Conservation (phyloP, 2,888 invertebrate genomes). For the Sturmia bella region DNA sequence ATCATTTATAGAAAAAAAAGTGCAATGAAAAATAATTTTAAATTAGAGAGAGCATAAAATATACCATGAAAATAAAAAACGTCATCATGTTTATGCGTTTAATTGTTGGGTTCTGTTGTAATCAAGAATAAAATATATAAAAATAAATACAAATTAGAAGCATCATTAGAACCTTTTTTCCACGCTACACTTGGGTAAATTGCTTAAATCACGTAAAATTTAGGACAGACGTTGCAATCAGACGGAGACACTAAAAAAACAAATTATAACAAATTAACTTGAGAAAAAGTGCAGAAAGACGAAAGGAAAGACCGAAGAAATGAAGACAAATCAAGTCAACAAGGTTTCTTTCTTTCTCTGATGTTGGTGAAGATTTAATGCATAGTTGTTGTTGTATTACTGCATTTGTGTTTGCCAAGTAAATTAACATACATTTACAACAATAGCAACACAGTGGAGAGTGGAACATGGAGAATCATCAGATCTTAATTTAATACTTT, state of each 20-base stretch:
- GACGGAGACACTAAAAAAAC: conserved; percentile 39
- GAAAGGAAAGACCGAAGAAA: conserved; percentile 22
- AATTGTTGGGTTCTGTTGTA: conserved; percentile 34
- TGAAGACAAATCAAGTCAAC: conserved; percentile 47
- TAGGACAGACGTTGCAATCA: conserved; percentile 43
- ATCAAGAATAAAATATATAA: conserved; percentile 43
- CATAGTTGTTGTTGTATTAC: not conserved
- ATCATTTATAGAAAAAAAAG: conserved; percentile 38
- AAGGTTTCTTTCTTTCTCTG: conserved; percentile 38
- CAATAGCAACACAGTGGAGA: conserved; percentile 25
- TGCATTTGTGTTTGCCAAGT: conserved; percentile 23
- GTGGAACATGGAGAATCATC: conserved; percentile 40
- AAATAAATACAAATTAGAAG: conserved; percentile 68
- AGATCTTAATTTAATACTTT: conserved; percentile 64
- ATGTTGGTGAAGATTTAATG: conserved; percentile 46
- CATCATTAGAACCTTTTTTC: conserved; percentile 69
- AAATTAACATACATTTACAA: conserved; percentile 64
- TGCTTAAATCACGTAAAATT: conserved; percentile 69
- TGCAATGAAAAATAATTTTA: conserved; percentile 42
- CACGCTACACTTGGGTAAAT: conserved; percentile 67
- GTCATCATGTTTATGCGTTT: conserved; percentile 34
- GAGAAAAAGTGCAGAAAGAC: conserved; percentile 45
- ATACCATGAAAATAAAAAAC: conserved; percentile 13
- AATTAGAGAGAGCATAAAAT: conserved; percentile 36
- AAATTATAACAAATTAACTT: conserved; percentile 64